Percentiles rank a stretch among this genome's conserved stretches.
phyloP scores from a whole-genome alignment of 2,113 vertebrate genomes.

The Bagarius yarrelli region DNA sequence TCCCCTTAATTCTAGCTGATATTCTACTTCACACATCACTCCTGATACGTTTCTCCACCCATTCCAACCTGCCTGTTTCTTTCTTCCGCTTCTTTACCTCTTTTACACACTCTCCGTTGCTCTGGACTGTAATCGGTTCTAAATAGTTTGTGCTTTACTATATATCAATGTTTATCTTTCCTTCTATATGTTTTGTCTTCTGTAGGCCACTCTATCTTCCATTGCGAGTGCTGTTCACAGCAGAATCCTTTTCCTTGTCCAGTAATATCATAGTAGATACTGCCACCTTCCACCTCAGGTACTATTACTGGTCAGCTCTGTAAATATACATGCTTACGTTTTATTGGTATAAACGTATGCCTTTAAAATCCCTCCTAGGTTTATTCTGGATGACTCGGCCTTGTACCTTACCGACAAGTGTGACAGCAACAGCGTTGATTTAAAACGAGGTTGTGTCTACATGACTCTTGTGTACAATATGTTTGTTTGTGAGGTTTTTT shows the following conservation, averaged over 20 bases:
- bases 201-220: slow-evolving; percentile 86
- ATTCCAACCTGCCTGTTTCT: too few relatives aligned
- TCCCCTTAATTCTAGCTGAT: too few relatives aligned
- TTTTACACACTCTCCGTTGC: too few relatives aligned
- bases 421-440: slow-evolving; percentile 77
- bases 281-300: slow-evolving; percentile 89
- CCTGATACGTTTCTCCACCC: too few relatives aligned
- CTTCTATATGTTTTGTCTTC: not conserved
- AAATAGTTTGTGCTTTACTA: too few relatives aligned
- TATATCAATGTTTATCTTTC: not conserved
- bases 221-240: slow-evolving; percentile 79
- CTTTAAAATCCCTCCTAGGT: slow-evolving; percentile 66
- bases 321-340: not conserved
- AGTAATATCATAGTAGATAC: slow-evolving; percentile 92
- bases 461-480: not conserved
- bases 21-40: too few relatives aligned
- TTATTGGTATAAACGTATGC: slow-evolving; percentile 7
- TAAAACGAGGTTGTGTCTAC: slow-evolving; percentile 73
- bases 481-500: not conserved
- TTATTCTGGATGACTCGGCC: slow-evolving; percentile 89
- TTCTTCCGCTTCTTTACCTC: too few relatives aligned
- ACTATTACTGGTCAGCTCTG: slow-evolving; percentile 6
- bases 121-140: too few relatives aligned
- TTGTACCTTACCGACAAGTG: slow-evolving; percentile 90
- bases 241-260: slow-evolving; percentile 87